Percentiles rank a stretch among this genome's conserved stretches.
Evolutionary conservation across 2,888 invertebrate species (phyloP).

Genomic region (Calliphora vomitoria): DNA sequence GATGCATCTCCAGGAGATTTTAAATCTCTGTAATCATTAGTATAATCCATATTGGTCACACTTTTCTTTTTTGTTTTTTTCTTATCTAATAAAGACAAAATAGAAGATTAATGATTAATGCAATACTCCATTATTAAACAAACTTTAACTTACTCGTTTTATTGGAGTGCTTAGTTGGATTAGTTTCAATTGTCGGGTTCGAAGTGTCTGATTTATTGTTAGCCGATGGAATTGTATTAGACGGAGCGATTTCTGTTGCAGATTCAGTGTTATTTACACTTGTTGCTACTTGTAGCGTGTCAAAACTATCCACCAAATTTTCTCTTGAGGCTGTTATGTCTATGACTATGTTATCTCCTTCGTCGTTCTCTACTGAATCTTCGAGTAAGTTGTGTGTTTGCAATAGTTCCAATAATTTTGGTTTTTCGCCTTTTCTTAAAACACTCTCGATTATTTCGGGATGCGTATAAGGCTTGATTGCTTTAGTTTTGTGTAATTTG

Average conservation of each 20-base stretch:
- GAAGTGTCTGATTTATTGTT: not conserved
- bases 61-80: constrained; percentile 52
- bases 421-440: constrained; percentile 63
- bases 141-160: constrained; percentile 63
- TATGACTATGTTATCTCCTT: constrained; percentile 52
- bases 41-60: constrained; percentile 40
- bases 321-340: constrained; percentile 57
- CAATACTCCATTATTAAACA: constrained; percentile 51
- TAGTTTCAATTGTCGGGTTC: not conserved
- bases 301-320: constrained; percentile 44
- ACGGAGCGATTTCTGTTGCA: not conserved
- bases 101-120: constrained; percentile 63
- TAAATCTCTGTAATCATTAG: constrained; percentile 25
- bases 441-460: constrained; percentile 60
- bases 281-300: not conserved
- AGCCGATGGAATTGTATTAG: constrained; percentile 5
- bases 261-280: not conserved
- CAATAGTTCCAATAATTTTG: constrained; percentile 59
- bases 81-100: constrained; percentile 68
- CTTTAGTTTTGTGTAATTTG: constrained; percentile 12
- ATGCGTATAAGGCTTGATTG: constrained; percentile 53
- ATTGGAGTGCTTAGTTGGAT: constrained; percentile 35
- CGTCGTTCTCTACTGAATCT: constrained; percentile 40
- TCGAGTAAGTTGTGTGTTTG: constrained; percentile 44
- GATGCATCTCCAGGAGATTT: constrained; percentile 49